These are phyloP conservation scores for Zygaena filipendulae DNA, from an alignment of 2,888 invertebrate genomes.

Conservation along the genomic window DNA sequence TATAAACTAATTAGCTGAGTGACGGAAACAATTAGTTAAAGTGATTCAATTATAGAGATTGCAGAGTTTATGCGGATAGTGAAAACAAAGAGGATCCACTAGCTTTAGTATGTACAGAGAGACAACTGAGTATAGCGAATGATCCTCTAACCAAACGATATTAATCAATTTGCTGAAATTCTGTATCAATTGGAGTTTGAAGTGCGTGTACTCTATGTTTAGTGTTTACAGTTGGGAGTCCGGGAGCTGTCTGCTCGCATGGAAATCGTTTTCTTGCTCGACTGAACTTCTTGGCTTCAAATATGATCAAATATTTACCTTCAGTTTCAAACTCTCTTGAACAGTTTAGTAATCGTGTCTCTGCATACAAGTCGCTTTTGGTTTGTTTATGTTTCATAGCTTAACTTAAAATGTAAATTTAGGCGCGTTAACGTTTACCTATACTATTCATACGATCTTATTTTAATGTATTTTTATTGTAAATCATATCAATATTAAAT, in stretches of 20 bases:
- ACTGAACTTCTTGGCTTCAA: conserved; percentile 46
- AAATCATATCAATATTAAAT: too few species aligned
- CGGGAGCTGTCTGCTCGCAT: too few species aligned
- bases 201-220: conserved; percentile 53
- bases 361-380: conserved; percentile 36
- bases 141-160: conserved; percentile 54
- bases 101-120: too few species aligned
- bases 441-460: too few species aligned
- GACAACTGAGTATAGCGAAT: conserved; percentile 26
- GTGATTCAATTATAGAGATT: too few species aligned
- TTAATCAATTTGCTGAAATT: conserved; percentile 59
- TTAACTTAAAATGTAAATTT: conserved; percentile 34
- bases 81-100: too few species aligned
- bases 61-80: too few species aligned
- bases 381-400: conserved; percentile 28
- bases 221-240: conserved; percentile 45
- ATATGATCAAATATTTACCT: conserved; percentile 55
- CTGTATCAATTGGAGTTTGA: conserved; percentile 58
- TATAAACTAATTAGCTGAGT: too few species aligned
- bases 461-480: too few species aligned
- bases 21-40: too few species aligned
- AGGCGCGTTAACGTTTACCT: too few species aligned
- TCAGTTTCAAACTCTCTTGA: conserved; percentile 36
- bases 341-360: conserved; percentile 43
- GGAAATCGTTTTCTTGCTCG: conserved; percentile 62